Conservation (phyloP, 2,888 invertebrate species). For the Amphipyra tragopoginis region DNA sequence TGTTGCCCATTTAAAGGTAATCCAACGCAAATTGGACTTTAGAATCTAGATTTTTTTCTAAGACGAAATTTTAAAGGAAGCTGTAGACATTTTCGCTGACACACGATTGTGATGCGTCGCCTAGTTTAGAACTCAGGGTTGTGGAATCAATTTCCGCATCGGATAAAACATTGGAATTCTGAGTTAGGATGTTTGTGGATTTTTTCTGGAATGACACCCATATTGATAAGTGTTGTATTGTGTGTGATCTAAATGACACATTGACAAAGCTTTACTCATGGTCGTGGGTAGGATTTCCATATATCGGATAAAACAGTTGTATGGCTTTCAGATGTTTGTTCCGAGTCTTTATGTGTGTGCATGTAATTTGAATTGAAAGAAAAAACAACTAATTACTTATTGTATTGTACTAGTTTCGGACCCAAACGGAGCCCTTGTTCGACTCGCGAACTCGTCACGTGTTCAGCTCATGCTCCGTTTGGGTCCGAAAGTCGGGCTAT, state of each 20-base stretch:
- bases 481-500: no score
- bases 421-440: no score
- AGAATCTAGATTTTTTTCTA: background rate
- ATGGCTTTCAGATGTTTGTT: background rate
- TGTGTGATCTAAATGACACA: background rate
- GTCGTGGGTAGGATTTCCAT: background rate
- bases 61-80: no score
- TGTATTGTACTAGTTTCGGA: no score
- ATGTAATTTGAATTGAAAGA: no score
- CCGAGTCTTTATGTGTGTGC: background rate
- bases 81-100: background rate
- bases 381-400: no score
- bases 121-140: background rate
- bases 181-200: background rate
- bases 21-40: background rate
- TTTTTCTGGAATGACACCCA: no score
- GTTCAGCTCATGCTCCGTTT: no score
- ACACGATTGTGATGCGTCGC: conserved; percentile 2
- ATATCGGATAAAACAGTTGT: background rate
- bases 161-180: conserved; percentile 7
- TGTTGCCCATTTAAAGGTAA: background rate
- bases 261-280: background rate
- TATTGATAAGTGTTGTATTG: no score
- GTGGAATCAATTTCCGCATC: conserved; percentile 23
- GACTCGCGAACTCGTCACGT: no score